A percentile compares a stretch with the other conserved stretches of the same genome.
Conservation (phyloP, 2,113 vertebrate genomes). For the Ploceus nigricollis region DNA sequence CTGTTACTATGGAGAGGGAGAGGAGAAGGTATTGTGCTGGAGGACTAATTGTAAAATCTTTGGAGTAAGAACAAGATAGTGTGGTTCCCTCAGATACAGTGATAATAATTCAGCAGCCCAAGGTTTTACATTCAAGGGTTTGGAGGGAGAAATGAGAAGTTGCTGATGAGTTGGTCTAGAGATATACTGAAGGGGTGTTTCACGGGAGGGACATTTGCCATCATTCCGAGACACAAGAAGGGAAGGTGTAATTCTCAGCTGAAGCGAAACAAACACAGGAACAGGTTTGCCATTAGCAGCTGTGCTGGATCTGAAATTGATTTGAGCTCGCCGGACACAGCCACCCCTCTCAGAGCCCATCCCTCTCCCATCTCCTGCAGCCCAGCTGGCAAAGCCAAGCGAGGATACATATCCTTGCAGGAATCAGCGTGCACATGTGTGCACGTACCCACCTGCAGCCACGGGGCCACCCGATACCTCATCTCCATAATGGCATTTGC, state of each 20-base stretch:
- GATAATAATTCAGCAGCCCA: background rate
- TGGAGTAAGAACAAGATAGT: background rate
- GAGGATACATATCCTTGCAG: background rate
- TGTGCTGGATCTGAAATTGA: background rate
- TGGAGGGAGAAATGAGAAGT: background rate
- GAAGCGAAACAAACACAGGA: background rate
- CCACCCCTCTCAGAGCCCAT: background rate
- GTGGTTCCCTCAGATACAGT: background rate
- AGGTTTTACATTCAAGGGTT: background rate
- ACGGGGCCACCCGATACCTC: background rate
- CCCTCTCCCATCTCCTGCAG: background rate
- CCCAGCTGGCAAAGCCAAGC: background rate
- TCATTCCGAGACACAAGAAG: background rate
- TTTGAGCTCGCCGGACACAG: background rate
- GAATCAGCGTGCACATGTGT: background rate
- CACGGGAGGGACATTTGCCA: background rate
- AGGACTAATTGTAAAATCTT: background rate
- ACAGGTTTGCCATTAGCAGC: background rate
- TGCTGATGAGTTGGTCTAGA: background rate
- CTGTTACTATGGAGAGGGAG: constrained; percentile 57
- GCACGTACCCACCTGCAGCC: background rate
- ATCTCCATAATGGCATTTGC: background rate
- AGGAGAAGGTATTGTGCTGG: background rate
- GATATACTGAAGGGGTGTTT: background rate
- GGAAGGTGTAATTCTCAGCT: background rate